phyloP scores from a whole-genome alignment of 2,888 invertebrate species.

The Tethea ocularis region DNA sequence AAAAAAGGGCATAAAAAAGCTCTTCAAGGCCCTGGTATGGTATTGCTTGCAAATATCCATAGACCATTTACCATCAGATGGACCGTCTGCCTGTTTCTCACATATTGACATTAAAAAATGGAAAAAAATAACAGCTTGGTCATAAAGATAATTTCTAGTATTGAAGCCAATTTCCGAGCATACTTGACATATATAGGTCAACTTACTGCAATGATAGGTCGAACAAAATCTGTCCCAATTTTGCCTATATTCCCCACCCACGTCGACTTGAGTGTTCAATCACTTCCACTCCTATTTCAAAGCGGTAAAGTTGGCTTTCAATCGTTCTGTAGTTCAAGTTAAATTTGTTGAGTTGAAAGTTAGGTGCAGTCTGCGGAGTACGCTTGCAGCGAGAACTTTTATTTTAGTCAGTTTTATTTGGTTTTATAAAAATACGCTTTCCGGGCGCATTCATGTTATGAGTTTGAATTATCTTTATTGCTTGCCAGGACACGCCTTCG shows the following conservation, averaged over 20 bases:
- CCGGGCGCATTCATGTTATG: constrained; percentile 19
- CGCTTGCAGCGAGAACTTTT: constrained; percentile 29
- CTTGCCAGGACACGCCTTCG: constrained; percentile 13
- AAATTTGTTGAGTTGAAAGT: constrained; percentile 21
- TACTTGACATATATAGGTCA: constrained; percentile 51
- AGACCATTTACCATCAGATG: no score
- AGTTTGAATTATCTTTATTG: constrained; percentile 37
- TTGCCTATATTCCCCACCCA: constrained; percentile 36
- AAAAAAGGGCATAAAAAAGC: no score
- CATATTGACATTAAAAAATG: no score
- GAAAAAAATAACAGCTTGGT: no score
- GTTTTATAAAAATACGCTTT: constrained; percentile 35
- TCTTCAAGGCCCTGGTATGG: no score
- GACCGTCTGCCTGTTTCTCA: no score
- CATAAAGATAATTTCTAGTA: no score
- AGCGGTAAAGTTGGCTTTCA: constrained; percentile 21
- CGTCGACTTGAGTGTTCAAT: constrained; percentile 16
- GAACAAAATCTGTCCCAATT: constrained; percentile 48
- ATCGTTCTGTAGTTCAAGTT: constrained; percentile 8
- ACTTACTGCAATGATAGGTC: constrained; percentile 47
- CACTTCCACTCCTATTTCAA: constrained; percentile 17
- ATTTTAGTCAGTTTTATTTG: constrained; percentile 32
- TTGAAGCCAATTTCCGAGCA: constrained; percentile 31
- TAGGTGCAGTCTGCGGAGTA: constrained; percentile 28
- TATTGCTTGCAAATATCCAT: no score